Base-by-base conservation (phyloP, 2,888 invertebrate species). In the Drosophila emarginata region DNA sequence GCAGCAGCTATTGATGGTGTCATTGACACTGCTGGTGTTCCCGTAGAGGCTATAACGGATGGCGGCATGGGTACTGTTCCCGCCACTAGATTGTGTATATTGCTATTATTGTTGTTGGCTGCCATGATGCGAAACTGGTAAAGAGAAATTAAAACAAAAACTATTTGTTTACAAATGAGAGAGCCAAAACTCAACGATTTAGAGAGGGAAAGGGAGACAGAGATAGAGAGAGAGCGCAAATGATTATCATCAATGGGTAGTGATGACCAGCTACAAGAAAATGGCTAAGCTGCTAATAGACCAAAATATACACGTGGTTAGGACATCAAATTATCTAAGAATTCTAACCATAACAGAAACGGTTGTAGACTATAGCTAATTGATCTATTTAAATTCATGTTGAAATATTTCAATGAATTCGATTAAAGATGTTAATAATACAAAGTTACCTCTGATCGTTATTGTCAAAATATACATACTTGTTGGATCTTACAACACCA, bases 21-120 rank as follows among this genome's bases (percentile, higher is more conserved):
- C 37, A 56, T 21, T n/a, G 63, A 51, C 32, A 62, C 36, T 1
- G 56, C 18, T 2, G 70, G 70, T 5, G 88, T 87, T 18, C 89
- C 88, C 18, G 88, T 89, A 18, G 85, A 89, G 3, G 89, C 85
- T 63, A 89, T 87, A 18, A 90, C 90, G 40, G 89, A 89, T 61
- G 79, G 77, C 28, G 89, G 73, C 78, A 90, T 76, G 26, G 63
- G 15, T 1, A 64, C 70, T 18, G 65, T 58, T 50, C 70, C 68
- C 72, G 74, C 60, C 74, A 77, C 74, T 61, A 82, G 67, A 69
- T 67, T 82, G 71, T 88, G 87, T 71, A 88, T 77, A 61, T 85
- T 89, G 67, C 65, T 74, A 74, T 66, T 67, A 53, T 79, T 86
- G 75, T 89, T 89, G 71, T 87, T 89, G 71, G 90, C 83, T 75